Base-by-base conservation (phyloP, 2,113 vertebrate genomes). In the Petrocephalus microphthalmus region DNA sequence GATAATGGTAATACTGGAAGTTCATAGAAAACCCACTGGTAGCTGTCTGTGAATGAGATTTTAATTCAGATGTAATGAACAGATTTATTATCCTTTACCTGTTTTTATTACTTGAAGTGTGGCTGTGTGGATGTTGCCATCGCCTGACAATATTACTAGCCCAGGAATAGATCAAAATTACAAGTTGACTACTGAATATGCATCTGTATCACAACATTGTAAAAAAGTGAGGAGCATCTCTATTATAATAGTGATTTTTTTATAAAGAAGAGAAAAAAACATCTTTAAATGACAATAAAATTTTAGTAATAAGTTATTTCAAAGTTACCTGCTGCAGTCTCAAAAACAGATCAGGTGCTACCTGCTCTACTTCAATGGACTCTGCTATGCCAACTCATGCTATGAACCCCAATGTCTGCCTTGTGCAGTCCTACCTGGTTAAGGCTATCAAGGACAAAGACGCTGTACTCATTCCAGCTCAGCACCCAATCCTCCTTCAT, bases 391-490 rank as follows among this genome's bases (percentile, higher is more conserved):
- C n/a, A n/a, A n/a, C n/a, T n/a, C n/a, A n/a, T 49, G 81, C 45
- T 22, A 83, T 0, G 19, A 33, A 81, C 74, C 29, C 19, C 20
- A 42, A 81, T 47, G 20, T 45, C 19, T 83, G n/a, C 22, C n/a
- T 49, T 45, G 7, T 3, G 81, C 45, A 29, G 78, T 37, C 17
- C 52, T 89, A 97, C 97, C 97, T 98, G 97, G 90, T 96, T 97
- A 60, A 96, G 7, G 25, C 94, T 97, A 92, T 99, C 98, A 0
- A 99, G 89, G 29, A 99, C 94, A 89, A 98, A 99, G 90, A 99
- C 93, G 85, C 98, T 98, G 90, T 99, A 98, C 88, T 99, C 98
- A 0, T 99, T 99, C 98, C 98, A 99, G 92, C 96, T 99, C 89
- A 99, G 91, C 87, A 99, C 95, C 98, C 98, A 99, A 88, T 97